These are phyloP conservation scores for Drosophila orena DNA, from an alignment of 1,140 invertebrate species.

Conservation along the genomic window DNA sequence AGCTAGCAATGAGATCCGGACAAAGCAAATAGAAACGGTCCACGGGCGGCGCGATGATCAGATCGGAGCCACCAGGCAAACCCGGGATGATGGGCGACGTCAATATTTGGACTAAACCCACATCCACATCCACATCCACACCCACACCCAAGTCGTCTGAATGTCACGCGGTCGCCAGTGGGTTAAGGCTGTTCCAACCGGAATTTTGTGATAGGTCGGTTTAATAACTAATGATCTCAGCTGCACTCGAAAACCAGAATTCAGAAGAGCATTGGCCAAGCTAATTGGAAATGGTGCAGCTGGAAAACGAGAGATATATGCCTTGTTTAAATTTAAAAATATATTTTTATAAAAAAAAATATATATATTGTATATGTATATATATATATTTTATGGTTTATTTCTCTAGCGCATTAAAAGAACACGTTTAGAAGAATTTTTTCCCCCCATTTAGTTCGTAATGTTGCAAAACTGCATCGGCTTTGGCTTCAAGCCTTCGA, in stretches of 20 bases:
- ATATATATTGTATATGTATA: too few relatives aligned
- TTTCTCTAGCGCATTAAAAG: background rate
- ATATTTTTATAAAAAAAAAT: too few relatives aligned
- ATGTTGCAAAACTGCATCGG: background rate
- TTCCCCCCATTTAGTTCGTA: background rate
- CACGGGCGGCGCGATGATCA: slow-evolving; percentile 10
- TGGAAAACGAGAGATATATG: too few relatives aligned
- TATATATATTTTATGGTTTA: too few relatives aligned
- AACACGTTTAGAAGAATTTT: background rate
- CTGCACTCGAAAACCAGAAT: background rate
- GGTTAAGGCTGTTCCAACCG: slow-evolving; percentile 24
- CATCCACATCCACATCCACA: slow-evolving; percentile 16
- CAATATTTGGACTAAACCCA: slow-evolving; percentile 39
- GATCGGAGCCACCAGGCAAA: background rate
- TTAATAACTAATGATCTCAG: background rate
- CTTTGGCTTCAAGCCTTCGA: slow-evolving; percentile 1
- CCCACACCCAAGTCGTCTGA: slow-evolving; percentile 33
- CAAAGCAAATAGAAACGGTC: slow-evolving; percentile 11
- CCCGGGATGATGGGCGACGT: slow-evolving; percentile 12
- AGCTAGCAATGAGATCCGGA: slow-evolving; percentile 31
- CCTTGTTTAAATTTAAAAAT: background rate
- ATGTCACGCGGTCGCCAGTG: slow-evolving; percentile 37
- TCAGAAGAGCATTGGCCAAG: too few relatives aligned
- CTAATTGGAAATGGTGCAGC: too few relatives aligned
- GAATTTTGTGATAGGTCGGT: slow-evolving; percentile 23